Conservation (phyloP, 2,113 vertebrate genomes). For the Hemiscyllium ocellatum region DNA sequence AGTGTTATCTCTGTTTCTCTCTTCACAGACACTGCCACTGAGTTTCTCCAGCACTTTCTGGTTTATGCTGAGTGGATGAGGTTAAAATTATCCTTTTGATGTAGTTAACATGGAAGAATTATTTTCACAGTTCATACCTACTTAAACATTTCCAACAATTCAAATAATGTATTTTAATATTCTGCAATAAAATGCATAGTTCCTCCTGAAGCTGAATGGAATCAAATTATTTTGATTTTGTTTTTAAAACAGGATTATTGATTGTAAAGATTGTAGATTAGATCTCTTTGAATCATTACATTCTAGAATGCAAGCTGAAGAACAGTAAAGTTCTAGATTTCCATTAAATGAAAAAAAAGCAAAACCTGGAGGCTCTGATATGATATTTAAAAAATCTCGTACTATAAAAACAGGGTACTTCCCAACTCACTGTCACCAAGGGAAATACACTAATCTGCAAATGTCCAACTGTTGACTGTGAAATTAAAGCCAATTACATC, state of each 20-base stretch:
- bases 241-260: background rate
- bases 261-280: background rate
- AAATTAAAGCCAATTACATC: background rate
- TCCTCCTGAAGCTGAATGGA: background rate
- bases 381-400: background rate
- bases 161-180: background rate
- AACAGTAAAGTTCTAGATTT: background rate
- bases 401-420: background rate
- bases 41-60: too few species aligned
- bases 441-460: background rate
- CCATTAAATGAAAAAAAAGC: background rate
- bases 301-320: background rate
- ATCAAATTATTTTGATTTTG: background rate
- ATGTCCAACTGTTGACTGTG: background rate
- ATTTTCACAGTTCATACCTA: background rate
- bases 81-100: background rate
- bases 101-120: background rate
- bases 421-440: background rate
- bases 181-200: background rate
- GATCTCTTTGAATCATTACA: background rate
- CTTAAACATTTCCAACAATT: background rate
- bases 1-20: too few species aligned
- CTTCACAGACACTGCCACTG: too few species aligned
- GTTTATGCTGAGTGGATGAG: background rate
- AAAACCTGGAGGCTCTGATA: background rate